phyloP scores from a whole-genome alignment of 2,113 vertebrate genomes.

The Callithrix jacchus region DNA sequence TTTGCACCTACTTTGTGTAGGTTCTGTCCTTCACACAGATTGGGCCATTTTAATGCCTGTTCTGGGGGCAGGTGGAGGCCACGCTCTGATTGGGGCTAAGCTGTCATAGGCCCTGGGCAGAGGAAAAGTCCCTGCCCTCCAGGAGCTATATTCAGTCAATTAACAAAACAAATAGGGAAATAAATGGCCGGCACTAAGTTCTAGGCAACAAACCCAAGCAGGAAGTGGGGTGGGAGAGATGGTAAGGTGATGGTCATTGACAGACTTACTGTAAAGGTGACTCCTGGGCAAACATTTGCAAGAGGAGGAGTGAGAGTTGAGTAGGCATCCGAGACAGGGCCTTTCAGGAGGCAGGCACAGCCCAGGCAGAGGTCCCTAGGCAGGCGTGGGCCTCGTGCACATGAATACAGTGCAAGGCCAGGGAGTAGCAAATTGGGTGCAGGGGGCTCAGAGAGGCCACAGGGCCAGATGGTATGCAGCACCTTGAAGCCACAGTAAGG shows the following conservation, averaged over 20 bases:
- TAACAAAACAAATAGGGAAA: background rate
- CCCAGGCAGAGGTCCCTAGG: background rate
- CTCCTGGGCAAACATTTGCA: background rate
- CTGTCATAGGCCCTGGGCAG: background rate
- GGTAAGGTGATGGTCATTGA: rapidly evolving
- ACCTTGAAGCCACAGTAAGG: background rate
- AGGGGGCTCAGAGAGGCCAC: background rate
- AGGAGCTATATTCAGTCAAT: background rate
- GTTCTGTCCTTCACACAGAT: background rate
- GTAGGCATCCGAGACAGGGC: background rate
- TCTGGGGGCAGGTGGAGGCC: background rate
- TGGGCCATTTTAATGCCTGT: background rate
- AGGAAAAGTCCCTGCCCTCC: background rate
- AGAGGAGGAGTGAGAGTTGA: background rate
- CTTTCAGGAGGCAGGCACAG: background rate
- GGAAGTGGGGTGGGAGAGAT: background rate
- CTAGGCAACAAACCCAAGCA: background rate
- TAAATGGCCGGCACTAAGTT: background rate
- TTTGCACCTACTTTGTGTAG: background rate
- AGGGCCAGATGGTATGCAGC: background rate
- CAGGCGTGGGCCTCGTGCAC: rapidly evolving
- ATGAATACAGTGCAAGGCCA: background rate
- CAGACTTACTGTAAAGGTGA: background rate
- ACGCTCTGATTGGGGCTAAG: background rate
- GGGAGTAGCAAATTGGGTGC: background rate